Evolutionary conservation across 2,113 vertebrate genomes (phyloP), one percentile per base, ranked within the genome.

Genomic region (Argyrosomus japonicus): DNA sequence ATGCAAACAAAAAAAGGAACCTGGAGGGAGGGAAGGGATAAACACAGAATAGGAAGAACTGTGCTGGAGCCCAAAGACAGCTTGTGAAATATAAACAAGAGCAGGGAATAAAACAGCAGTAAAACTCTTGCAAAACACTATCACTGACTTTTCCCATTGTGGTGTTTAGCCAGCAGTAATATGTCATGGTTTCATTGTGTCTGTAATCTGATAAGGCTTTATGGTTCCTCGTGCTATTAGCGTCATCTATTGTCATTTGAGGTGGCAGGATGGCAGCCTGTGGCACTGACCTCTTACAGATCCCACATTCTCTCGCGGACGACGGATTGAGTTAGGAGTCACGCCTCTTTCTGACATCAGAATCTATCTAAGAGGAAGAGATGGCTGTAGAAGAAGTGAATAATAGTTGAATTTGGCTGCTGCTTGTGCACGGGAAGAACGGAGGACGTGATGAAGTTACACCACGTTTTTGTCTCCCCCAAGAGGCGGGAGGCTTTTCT

Each of bases 391-490:
- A 5, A 51, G 51, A 75, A 43, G 53, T 21, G 69, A 71, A 43
- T 72, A 62, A 87, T 79, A 40, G 76, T 54, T 67, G 63, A 15
- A 62, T 75, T 70, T 48, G 75, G 51, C 78, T 76, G 70, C 70
- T 81, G 73, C 65, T 64, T 58, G 64, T 21, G 60, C 27, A 27
- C 48, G 47, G 54, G 23, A 25, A 80, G 45, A 64, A 67, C 47
- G 58, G 62, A 81, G 29, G 50, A 54, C 10, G 40, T 50, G 83
- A 68, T 75, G 75, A 76, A 81, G 86, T 71, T 90, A 53, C 51
- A 57, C 45, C 86, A 60, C 72, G 23, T 92, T 93, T 93, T 87
- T 94, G 92, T 91, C 95, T 90, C 94, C 95, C 93, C 89, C 94
- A 65, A 90, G 93, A 94, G 94, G 93, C 45, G 2, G 61, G 51